Conservation (phyloP, 2,113 vertebrate genomes). For the Callorhinus ursinus region DNA sequence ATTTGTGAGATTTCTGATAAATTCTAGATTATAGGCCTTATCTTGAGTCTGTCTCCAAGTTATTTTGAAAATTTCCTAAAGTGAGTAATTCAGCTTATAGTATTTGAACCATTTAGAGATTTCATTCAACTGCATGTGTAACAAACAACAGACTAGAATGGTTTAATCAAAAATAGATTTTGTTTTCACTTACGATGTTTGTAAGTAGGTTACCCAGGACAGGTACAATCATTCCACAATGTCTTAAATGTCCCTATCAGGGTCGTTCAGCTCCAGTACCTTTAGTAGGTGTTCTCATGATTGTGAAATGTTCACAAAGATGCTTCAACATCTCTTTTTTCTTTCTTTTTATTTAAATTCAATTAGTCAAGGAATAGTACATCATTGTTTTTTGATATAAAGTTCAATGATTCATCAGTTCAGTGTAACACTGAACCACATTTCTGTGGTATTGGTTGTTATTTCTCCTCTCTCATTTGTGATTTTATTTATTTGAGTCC, state of each 20-base stretch:
- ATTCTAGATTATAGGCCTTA: not conserved
- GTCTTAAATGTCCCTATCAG: not conserved
- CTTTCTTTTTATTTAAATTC: not conserved
- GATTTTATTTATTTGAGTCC: not conserved
- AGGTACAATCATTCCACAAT: fast-evolving
- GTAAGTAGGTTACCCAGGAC: not conserved
- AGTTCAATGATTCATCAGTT: too few relatives aligned
- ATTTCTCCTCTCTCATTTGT: not conserved
- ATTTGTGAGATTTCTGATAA: not conserved
- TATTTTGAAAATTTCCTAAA: not conserved
- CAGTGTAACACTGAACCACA: not conserved
- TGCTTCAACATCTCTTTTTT: not conserved
- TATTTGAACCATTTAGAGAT: not conserved
- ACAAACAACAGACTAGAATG: not conserved
- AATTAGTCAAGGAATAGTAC: too few relatives aligned
- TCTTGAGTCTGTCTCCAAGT: not conserved
- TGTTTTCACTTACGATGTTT: not conserved
- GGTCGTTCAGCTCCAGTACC: not conserved
- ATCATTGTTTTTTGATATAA: too few relatives aligned
- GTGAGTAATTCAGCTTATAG: not conserved
- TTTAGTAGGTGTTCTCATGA: not conserved
- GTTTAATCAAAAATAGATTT: not conserved
- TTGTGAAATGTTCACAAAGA: not conserved
- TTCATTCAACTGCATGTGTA: not conserved
- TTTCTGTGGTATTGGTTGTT: not conserved